phyloP scores from a whole-genome alignment of 2,113 vertebrate species.

The Capra hircus region DNA sequence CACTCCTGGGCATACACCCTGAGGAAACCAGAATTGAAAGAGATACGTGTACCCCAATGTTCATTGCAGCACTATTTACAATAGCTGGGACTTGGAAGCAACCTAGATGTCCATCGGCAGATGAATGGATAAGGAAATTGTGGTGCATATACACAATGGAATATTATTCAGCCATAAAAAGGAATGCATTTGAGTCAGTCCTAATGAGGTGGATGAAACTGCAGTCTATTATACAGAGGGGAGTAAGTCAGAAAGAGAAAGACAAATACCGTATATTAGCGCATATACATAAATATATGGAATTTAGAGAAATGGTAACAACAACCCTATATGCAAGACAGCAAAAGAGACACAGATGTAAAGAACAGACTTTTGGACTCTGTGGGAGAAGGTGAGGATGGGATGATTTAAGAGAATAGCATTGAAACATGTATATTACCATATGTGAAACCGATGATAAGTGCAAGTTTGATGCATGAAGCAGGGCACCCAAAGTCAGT shows the following conservation, averaged over 20 bases:
- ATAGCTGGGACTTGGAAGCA: neutral
- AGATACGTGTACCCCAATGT: neutral
- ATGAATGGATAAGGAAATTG: neutral
- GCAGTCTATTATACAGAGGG: neutral
- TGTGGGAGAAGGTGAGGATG: neutral
- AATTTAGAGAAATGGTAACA: neutral
- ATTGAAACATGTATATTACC: neutral
- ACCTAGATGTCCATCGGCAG: neutral
- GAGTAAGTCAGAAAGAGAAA: neutral
- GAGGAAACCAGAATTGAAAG: neutral
- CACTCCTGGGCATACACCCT: neutral
- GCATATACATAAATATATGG: neutral
- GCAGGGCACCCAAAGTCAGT: neutral
- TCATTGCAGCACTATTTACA: neutral
- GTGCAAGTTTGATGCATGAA: neutral
- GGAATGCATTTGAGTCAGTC: neutral
- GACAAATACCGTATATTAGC: neutral
- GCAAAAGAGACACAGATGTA: neutral
- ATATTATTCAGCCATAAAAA: neutral
- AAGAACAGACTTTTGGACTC: neutral
- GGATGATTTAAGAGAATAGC: neutral
- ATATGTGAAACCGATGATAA: neutral
- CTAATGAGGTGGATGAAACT: neutral
- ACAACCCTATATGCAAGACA: neutral
- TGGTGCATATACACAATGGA: neutral